Conservation (phyloP, 2,888 invertebrate species). For the Erebia epiphron region DNA sequence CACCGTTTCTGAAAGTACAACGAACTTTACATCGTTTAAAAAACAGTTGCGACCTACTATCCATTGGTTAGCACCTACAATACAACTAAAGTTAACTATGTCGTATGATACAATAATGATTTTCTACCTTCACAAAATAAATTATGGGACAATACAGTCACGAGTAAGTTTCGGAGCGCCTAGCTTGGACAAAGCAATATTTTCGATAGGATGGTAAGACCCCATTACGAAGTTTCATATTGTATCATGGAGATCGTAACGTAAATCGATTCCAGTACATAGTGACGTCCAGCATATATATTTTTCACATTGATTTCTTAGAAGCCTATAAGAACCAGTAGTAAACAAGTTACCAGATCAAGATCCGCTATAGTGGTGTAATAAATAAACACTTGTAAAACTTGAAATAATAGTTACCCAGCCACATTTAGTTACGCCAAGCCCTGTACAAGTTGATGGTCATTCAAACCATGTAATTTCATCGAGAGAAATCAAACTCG, state of each 20-base stretch:
- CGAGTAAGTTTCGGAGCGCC: too few relatives aligned
- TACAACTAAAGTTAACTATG: background rate
- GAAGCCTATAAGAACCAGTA: too few relatives aligned
- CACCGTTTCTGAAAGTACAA: conserved; percentile 4
- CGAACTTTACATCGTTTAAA: background rate
- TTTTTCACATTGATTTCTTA: too few relatives aligned
- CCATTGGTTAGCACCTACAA: conserved; percentile 1
- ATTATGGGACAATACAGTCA: too few relatives aligned
- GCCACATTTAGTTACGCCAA: conserved; percentile 1
- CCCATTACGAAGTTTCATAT: too few relatives aligned
- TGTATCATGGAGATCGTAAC: too few relatives aligned
- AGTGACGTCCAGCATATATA: too few relatives aligned
- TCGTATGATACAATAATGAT: background rate
- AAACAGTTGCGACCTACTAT: conserved; percentile 4
- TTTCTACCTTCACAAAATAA: too few relatives aligned
- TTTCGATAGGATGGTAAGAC: too few relatives aligned
- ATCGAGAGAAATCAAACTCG: conserved; percentile 69
- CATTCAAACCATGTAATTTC: conserved; percentile 59
- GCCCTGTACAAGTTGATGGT: conserved; percentile 26
- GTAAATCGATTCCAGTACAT: too few relatives aligned
- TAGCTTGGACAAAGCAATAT: too few relatives aligned
- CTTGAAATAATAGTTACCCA: background rate
- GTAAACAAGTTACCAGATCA: background rate
- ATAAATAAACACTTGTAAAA: conserved; percentile 13
- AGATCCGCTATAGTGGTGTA: background rate